Conservation (phyloP, 2,797 vertebrate genomes). For the Coranthus polyacanthus region DNA sequence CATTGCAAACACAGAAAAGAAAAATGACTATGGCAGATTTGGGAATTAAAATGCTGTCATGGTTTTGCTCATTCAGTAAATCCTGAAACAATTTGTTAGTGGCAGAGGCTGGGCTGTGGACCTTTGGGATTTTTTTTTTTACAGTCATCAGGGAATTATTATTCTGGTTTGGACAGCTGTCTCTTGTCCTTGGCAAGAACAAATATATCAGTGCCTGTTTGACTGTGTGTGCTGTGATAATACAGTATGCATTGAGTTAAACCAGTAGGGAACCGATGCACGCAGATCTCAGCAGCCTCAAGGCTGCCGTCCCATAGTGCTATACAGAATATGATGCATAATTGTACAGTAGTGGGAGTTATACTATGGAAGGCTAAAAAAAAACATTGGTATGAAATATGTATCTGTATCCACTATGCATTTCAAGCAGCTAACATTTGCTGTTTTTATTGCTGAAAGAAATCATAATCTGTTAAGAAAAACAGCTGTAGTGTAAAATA, state of each 20-base stretch:
- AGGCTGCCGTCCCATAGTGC: conserved; percentile 21
- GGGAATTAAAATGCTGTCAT: conserved; percentile 47
- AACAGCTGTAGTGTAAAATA: too few species aligned
- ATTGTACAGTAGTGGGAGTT: conserved; percentile 17
- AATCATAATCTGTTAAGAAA: not conserved
- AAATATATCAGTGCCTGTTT: conserved; percentile 39
- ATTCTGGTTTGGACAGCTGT: conserved; percentile 37
- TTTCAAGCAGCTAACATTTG: not conserved
- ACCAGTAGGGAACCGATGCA: conserved; percentile 40
- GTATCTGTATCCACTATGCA: not conserved
- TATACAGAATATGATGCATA: conserved; percentile 14
- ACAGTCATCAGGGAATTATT: conserved; percentile 14
- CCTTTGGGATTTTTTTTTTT: conserved; percentile 19
- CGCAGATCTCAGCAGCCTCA: conserved; percentile 13
- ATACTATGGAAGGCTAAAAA: not conserved
- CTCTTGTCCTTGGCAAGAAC: conserved; percentile 41
- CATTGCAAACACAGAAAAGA: conserved; percentile 19
- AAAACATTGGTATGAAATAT: conserved; percentile 1
- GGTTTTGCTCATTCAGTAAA: conserved; percentile 53
- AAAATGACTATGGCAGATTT: conserved; percentile 23
- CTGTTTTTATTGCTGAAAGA: not conserved
- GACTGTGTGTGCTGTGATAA: conserved; percentile 44
- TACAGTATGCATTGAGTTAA: conserved; percentile 46
- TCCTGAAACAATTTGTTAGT: conserved; percentile 30
- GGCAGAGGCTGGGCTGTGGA: conserved; percentile 14